Evolutionary conservation across 2,888 invertebrate species (phyloP), one percentile per base, ranked within the genome.

Genomic region (Catocala sponsa): DNA sequence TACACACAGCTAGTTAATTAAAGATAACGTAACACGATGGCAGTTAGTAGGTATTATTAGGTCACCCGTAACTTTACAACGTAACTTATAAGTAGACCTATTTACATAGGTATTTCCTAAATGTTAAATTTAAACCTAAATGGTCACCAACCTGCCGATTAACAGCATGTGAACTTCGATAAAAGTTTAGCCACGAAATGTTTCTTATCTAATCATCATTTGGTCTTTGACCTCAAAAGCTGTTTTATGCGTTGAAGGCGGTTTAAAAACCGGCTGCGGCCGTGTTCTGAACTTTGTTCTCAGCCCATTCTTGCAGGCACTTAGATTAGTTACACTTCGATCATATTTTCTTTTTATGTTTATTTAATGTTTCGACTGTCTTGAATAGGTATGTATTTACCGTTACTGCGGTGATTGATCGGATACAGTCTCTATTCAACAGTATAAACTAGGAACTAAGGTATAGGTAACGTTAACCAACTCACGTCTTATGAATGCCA

Each of bases 221-320:
- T 46, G 46, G 13, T 13, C 46, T 46, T 46, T 46, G 46, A 46
- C 12, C 46, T 13, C 13, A 5, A 46, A 46, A 46, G 42, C 42
- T 42, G 42, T 13, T 46, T 13, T 46, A 13, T 13, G 7, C 0
- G 7, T 13, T 13, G 12, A n/a, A 44, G 44, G 43, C 33, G 35
- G 12, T 54, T 35, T 10, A 35, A 54, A 47, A 55, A 47, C 55
- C 55, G 55, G 55, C 47, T 38, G 47, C 10, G 33, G 44, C 13
- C 12, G 13, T 46, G 1, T 5, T 25, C 25, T 46, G 46, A 55
- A 55, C 55, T 55, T 55, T 13, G 35, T 15, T 33, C 46, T 38
- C 55, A 55, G 35, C 12, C 55, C 11, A 55, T 44, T 53, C 38
- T 6, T 46, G 4, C 42, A 42, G 4, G 35, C 43, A 25, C 10